phyloP scores from a whole-genome alignment of 2,113 vertebrate genomes.

The Tamias sibiricus region DNA sequence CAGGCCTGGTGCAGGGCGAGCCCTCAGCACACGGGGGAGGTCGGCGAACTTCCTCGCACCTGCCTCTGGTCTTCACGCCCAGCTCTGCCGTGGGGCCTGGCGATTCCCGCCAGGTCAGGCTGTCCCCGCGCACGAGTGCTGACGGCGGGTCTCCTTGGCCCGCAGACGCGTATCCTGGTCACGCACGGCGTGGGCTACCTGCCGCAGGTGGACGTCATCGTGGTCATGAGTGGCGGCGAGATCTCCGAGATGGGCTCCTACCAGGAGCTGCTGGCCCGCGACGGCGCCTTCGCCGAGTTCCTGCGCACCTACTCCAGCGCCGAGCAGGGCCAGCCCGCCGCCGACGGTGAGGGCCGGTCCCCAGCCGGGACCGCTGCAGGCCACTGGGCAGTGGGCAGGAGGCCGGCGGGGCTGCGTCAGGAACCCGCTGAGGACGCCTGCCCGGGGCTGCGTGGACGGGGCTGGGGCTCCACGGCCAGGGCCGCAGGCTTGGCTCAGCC shows the following conservation, averaged over 20 bases:
- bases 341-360: conserved; percentile 67
- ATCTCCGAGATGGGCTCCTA: conserved; percentile 97
- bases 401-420: background rate
- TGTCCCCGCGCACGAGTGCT: accelerated
- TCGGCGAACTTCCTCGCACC: accelerated
- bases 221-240: conserved; percentile 96
- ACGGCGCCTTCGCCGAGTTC: conserved; percentile 96
- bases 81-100: background rate
- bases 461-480: accelerated
- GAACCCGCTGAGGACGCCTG: too few species aligned
- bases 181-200: conserved; percentile 95
- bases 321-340: conserved; percentile 87
- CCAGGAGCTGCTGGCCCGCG: conserved; percentile 91
- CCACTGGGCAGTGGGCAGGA: too few species aligned
- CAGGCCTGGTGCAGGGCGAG: background rate
- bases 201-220: conserved; percentile 92
- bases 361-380: too few species aligned
- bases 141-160: accelerated
- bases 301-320: conserved; percentile 90
- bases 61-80: accelerated
- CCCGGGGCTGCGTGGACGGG: too few species aligned
- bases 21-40: too few species aligned
- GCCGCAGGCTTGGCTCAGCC: background rate
- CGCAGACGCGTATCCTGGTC: conserved; percentile 95
- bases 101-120: background rate